Base-by-base conservation (phyloP, 23 tunicate species). In the Aplidium turbinatum region DNA sequence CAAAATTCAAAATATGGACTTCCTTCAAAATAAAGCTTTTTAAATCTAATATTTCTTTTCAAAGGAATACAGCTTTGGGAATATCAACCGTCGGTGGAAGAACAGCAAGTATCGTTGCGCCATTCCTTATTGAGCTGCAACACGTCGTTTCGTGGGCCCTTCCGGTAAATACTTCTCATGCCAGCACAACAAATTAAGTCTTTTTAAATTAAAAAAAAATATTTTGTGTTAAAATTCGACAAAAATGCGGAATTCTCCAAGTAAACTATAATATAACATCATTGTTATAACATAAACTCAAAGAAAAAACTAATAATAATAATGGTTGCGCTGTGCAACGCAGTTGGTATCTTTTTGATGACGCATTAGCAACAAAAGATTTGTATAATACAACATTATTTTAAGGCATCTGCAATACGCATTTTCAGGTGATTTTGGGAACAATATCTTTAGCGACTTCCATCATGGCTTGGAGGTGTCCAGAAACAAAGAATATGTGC, bases 1-100 rank as follows among this genome's bases (percentile, higher is more conserved):
- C n/a, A n/a, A n/a, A n/a, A n/a, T n/a, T n/a, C n/a, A n/a, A n/a
- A n/a, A n/a, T n/a, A n/a, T n/a, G n/a, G n/a, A n/a, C n/a, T n/a
- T n/a, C n/a, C n/a, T n/a, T n/a, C n/a, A n/a, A n/a, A n/a, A n/a
- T n/a, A n/a, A n/a, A n/a, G n/a, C n/a, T n/a, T n/a, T n/a, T n/a
- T n/a, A n/a, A n/a, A 11, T 54, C 21, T 54, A 13, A 54, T 16
- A 22, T 20, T 16, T 60, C 9, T 65, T 65, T 63, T 66, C 38
- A 31, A 20, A 81, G 87, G 35, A 81, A 81, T 54, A 81, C 87
- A 6, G 87, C 87, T 0, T 38, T 81, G 5, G 87, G 87, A 21
- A 65, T 81, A 9, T 55, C 87, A 21, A 71, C 87, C 1, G 40
- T 63, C 3, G 87, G 87, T 0, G 87, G 78, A n/a, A 33, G 87